Percentiles rank a stretch among this genome's conserved stretches.
Evolutionary conservation across 2,888 invertebrate genomes (phyloP).

Genomic region (Boloria selene): DNA sequence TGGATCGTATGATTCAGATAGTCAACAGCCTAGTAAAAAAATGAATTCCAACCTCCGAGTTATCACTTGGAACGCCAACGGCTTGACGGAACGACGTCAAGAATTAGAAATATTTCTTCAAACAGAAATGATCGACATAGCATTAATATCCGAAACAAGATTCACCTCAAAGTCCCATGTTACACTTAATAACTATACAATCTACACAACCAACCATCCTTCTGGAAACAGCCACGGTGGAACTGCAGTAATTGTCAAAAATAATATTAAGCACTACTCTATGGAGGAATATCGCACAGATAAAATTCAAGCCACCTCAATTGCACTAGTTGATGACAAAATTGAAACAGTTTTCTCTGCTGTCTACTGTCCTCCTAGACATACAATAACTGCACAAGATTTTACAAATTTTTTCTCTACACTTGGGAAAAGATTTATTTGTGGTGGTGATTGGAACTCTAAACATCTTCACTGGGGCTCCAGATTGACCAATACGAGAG

Average conservation of each 20-base stretch:
- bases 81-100: too few relatives aligned
- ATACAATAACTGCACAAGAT: constrained; percentile 18
- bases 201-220: constrained; percentile 20
- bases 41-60: too few relatives aligned
- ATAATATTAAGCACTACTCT: constrained; percentile 15
- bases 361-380: constrained; percentile 30
- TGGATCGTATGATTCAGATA: too few relatives aligned
- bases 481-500: constrained; percentile 17
- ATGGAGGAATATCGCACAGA: constrained; percentile 6
- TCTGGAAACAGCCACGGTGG: constrained; percentile 20
- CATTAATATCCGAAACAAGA: constrained; percentile 36
- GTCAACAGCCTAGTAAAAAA: too few relatives aligned
- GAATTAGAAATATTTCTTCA: too few relatives aligned
- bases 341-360: constrained; percentile 11
- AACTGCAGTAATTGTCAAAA: constrained; percentile 11
- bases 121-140: constrained; percentile 24
- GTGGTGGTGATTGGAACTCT: constrained; percentile 37
- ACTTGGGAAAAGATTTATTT: constrained; percentile 30
- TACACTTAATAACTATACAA: constrained; percentile 5
- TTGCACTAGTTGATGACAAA: constrained; percentile 4
- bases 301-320: constrained; percentile 18
- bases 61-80: too few relatives aligned
- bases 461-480: constrained; percentile 35
- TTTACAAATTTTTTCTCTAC: constrained; percentile 15
- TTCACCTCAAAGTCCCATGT: constrained; percentile 16